phyloP scores from a whole-genome alignment of 1,140 invertebrate species.

The Anastrepha ludens region DNA sequence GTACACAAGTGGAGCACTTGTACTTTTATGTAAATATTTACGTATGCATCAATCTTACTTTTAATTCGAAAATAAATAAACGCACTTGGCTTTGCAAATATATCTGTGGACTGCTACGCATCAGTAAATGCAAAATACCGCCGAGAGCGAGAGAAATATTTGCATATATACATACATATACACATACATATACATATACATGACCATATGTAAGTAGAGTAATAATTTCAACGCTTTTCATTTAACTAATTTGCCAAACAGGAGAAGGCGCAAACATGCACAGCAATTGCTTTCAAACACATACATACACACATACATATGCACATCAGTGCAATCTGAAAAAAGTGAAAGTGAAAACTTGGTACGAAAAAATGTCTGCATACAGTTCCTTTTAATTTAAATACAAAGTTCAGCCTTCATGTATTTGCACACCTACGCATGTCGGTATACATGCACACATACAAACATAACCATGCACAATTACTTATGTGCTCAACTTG shows the following conservation, averaged over 20 bases:
- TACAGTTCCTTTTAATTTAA: no score
- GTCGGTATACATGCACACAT: no score
- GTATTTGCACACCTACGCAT: no score
- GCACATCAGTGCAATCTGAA: no score
- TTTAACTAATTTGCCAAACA: no score
- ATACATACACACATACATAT: no score
- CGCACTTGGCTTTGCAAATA: background rate
- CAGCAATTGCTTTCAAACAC: no score
- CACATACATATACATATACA: background rate
- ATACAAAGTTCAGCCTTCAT: no score
- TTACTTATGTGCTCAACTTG: background rate
- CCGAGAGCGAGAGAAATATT: background rate
- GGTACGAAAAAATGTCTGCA: no score
- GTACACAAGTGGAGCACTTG: background rate
- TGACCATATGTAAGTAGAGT: background rate
- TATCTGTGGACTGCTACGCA: background rate
- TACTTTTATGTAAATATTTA: conserved; percentile 36
- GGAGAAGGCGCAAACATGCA: no score
- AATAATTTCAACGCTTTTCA: background rate
- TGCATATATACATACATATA: background rate
- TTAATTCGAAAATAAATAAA: conserved; percentile 5
- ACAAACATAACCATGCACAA: background rate
- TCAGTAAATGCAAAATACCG: background rate
- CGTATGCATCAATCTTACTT: background rate
- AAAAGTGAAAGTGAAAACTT: no score